Evolutionary conservation across 2,113 vertebrate genomes (phyloP), one percentile per base, ranked within the genome.

Genomic region (Ptilorrhoa leucosticta): DNA sequence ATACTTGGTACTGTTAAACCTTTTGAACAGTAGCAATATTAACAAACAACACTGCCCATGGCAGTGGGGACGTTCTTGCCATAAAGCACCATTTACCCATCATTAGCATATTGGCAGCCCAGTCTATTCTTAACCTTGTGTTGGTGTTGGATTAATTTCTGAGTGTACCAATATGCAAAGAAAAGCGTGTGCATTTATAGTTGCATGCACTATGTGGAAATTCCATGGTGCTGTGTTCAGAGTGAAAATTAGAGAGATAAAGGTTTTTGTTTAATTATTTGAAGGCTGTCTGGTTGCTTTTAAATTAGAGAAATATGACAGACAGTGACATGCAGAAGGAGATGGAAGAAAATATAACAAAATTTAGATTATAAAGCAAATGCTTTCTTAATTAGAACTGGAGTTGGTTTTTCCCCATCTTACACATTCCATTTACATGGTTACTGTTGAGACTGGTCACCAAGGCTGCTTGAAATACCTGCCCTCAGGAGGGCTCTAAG

Each of bases 361-460:
- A 93, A 94, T 69, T 82, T 72, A 94, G 89, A 81, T 78, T 91
- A 79, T 94, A 57, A 87, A 94, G 83, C 48, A 88, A 35, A 44
- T 88, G 33, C 83, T 94, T 96, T 97, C 72, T 93, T 87, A 88
- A 71, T 94, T 94, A 88, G 53, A 68, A 54, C 63, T 90, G 58
- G 66, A 66, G 71, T 40, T 82, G 35, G 5, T 79, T 94, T 88
- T 65, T 42, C 44, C 37, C 57, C 45, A 64, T 83, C 47, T 66
- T 83, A 86, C 94, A 96, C 98, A 98, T 99, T 99, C 98, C 98
- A 97, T 97, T 97, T 98, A 91, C 98, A 35, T 97, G 97, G 98
- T 98, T 98, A 98, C 98, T 97, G 97, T 97, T 98, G 97, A 97
- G 97, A 97, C 96, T 97, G 96, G 97, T 98, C 98, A 97, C 98